Conservation (phyloP, 2,113 vertebrate genomes). For the Anas platyrhynchos region DNA sequence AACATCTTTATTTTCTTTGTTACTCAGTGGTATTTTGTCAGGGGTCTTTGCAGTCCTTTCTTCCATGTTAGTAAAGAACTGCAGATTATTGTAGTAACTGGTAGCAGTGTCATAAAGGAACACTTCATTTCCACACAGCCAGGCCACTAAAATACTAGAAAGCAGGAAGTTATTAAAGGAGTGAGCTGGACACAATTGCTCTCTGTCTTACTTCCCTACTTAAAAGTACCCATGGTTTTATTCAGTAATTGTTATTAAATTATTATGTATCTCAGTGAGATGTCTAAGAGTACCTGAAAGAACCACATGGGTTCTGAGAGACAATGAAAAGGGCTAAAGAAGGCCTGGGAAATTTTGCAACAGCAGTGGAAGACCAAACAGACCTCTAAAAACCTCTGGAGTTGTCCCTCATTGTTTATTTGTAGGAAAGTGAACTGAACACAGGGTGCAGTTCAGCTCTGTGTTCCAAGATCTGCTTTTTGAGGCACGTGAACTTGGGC, state of each 20-base stretch:
- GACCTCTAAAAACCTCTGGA: neutral
- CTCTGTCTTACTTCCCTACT: neutral
- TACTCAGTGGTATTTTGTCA: neutral
- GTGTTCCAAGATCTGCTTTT: neutral
- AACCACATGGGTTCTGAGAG: neutral
- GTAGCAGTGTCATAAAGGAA: neutral
- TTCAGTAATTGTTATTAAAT: neutral
- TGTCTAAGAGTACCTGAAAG: neutral
- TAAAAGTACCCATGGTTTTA: neutral
- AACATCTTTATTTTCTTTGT: neutral
- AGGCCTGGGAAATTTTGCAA: neutral
- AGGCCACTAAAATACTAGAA: neutral
- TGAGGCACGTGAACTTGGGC: neutral
- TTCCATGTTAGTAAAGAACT: neutral
- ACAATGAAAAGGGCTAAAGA: neutral
- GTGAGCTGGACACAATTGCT: neutral
- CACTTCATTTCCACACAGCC: neutral
- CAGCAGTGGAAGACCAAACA: accelerated
- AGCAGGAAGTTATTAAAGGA: neutral
- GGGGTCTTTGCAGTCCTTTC: neutral
- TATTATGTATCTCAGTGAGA: neutral
- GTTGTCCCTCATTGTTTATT: neutral
- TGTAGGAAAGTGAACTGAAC: neutral
- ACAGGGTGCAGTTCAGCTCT: neutral
- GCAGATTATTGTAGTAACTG: neutral